Evolutionary conservation across 2,797 vertebrate species (phyloP).

Genomic region (Enteromius trimaculatus): DNA sequence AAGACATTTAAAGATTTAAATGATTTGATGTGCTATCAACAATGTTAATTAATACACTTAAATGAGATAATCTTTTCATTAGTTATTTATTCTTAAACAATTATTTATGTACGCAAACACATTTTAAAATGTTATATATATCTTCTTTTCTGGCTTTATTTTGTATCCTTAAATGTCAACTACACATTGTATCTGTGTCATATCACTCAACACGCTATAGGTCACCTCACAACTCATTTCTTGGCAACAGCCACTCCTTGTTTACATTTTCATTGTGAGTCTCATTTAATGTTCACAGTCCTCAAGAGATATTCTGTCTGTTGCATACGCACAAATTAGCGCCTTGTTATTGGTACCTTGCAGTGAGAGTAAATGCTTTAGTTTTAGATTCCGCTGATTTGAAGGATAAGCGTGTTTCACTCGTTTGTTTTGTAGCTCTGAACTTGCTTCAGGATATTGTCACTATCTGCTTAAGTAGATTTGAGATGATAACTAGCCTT

Average conservation of each 20-base stretch:
- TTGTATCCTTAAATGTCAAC: slow-evolving; percentile 10
- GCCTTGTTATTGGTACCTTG: slow-evolving; percentile 32
- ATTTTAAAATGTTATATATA: neutral
- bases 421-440: slow-evolving; percentile 20
- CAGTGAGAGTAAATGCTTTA: slow-evolving; percentile 8
- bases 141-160: neutral
- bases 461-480: slow-evolving; percentile 26
- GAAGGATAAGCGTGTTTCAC: neutral
- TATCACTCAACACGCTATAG: slow-evolving; percentile 65
- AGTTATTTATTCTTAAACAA: neutral
- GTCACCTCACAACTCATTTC: slow-evolving; percentile 71
- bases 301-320: slow-evolving; percentile 56
- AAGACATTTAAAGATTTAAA: neutral
- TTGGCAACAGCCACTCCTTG: slow-evolving; percentile 80
- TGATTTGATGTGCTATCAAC: neutral
- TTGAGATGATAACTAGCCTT: slow-evolving; percentile 16
- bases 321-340: slow-evolving; percentile 36
- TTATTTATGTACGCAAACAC: neutral
- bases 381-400: slow-evolving; percentile 30
- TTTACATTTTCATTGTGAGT: slow-evolving; percentile 79
- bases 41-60: neutral
- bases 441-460: slow-evolving; percentile 19
- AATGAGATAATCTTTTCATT: neutral
- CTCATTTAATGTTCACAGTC: slow-evolving; percentile 54
- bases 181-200: slow-evolving; percentile 37